phyloP scores from a whole-genome alignment of 2,888 invertebrate species.

The Coenonympha arcania region DNA sequence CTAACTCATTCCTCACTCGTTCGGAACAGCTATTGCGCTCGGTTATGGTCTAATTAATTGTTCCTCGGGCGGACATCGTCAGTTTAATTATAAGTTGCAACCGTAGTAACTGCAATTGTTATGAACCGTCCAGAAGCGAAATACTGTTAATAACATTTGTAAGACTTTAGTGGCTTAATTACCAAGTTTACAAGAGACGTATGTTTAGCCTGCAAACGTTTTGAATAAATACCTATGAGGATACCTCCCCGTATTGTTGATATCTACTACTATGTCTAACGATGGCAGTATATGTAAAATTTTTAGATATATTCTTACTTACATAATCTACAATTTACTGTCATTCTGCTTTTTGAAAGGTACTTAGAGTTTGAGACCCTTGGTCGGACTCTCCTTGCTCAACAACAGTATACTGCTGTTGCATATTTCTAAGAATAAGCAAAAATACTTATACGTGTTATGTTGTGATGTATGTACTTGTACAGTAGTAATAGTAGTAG shows the following conservation, averaged over 20 bases:
- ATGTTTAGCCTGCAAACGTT: neutral
- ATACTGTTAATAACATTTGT: conserved; percentile 16
- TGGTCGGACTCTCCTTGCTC: too few relatives aligned
- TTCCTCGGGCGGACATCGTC: conserved; percentile 47
- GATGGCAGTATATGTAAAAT: too few relatives aligned
- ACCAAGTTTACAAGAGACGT: conserved; percentile 4
- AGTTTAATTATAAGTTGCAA: conserved; percentile 55
- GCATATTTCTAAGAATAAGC: too few relatives aligned
- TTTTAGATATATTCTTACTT: too few relatives aligned
- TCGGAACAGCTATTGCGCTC: conserved; percentile 43
- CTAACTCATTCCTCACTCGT: conserved; percentile 45
- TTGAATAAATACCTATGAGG: neutral
- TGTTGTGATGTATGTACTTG: too few relatives aligned
- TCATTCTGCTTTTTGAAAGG: too few relatives aligned
- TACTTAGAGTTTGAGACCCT: too few relatives aligned
- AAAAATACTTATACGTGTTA: too few relatives aligned
- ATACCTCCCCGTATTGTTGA: neutral
- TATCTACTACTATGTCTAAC: neutral
- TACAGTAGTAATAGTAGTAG: too few relatives aligned
- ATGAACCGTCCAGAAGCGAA: conserved; percentile 9
- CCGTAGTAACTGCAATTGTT: conserved; percentile 16
- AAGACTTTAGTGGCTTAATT: conserved; percentile 12
- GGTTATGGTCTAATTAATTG: conserved; percentile 58
- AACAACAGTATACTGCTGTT: too few relatives aligned
- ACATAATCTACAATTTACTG: too few relatives aligned